Percentiles rank a stretch among this genome's conserved stretches.
These are phyloP conservation scores for Turnix velox DNA, from an alignment of 2,113 vertebrate species.

Conservation along the genomic window DNA sequence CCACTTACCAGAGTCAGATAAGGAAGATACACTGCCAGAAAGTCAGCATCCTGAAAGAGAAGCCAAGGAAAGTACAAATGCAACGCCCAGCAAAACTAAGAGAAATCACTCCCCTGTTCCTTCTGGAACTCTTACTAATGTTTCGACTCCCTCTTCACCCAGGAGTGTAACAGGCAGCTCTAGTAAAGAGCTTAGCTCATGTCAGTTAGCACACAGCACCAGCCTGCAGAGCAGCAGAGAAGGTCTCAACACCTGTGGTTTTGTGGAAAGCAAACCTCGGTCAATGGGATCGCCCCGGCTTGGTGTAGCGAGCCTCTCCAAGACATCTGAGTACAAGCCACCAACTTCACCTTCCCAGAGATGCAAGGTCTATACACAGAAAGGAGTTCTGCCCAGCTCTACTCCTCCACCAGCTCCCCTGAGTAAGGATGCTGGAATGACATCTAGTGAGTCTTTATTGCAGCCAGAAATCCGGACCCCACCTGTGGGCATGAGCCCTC, in stretches of 20 bases:
- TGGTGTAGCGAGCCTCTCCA: constrained; percentile 91
- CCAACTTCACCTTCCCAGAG: constrained; percentile 89
- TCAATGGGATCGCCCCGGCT: constrained; percentile 90
- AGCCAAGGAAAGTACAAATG: constrained; percentile 78
- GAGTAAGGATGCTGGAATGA: constrained; percentile 77
- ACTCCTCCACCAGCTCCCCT: constrained; percentile 76
- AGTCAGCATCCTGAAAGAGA: constrained; percentile 79
- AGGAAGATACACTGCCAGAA: constrained; percentile 69
- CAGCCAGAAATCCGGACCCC: constrained; percentile 86
- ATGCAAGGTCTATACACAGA: constrained; percentile 97
- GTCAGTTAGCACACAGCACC: constrained; percentile 76
- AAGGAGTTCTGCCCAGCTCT: constrained; percentile 85
- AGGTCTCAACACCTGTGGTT: constrained; percentile 79
- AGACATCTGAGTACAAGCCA: constrained; percentile 92
- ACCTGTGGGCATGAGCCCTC: constrained; percentile 92
- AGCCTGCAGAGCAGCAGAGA: constrained; percentile 86
- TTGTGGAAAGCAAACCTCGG: constrained; percentile 85
- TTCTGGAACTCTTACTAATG: not conserved
- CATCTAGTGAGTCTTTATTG: constrained; percentile 78
- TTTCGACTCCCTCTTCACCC: constrained; percentile 73
- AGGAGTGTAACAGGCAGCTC: constrained; percentile 82
- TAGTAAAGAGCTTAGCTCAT: constrained; percentile 68
- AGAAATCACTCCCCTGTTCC: constrained; percentile 72
- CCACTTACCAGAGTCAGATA: constrained; percentile 54
- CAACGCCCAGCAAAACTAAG: constrained; percentile 75